Evolutionary conservation across 2,888 invertebrate genomes (phyloP).

Genomic region (Eupithecia abbreviata): DNA sequence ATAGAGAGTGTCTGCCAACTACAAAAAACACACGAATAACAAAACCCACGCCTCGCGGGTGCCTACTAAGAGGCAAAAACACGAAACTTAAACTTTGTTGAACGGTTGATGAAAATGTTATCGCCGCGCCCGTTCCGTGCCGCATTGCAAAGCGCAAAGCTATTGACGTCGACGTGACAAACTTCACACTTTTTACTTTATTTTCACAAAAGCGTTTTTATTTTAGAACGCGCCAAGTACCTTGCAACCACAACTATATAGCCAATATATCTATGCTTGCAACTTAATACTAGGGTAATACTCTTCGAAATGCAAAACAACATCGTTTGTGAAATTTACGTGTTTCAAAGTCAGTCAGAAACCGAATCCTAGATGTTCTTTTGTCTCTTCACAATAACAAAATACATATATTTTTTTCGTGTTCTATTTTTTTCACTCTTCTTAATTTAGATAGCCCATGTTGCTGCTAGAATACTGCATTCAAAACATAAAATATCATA

Average conservation of each 20-base stretch:
- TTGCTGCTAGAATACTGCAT: no score
- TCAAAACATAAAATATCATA: no score
- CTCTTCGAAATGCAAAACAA: neutral
- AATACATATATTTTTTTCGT: no score
- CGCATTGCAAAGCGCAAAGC: slow-evolving; percentile 14
- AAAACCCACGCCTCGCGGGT: neutral
- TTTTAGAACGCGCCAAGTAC: neutral
- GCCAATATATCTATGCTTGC: no score
- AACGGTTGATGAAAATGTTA: slow-evolving; percentile 19
- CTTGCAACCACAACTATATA: neutral
- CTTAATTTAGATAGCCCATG: no score
- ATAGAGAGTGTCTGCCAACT: neutral
- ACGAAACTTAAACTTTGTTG: slow-evolving; percentile 8
- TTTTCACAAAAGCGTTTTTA: slow-evolving; percentile 2
- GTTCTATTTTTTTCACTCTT: no score
- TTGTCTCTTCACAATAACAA: no score
- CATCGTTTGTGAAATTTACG: neutral
- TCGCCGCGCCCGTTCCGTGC: slow-evolving; percentile 13
- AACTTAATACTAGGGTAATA: neutral
- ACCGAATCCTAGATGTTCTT: no score
- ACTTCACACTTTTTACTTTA: neutral
- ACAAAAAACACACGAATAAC: neutral
- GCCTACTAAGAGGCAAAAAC: neutral
- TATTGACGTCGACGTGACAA: slow-evolving; percentile 13
- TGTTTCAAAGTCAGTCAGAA: neutral